phyloP scores from a whole-genome alignment of 2,797 vertebrate species.

The Manis javanica region DNA sequence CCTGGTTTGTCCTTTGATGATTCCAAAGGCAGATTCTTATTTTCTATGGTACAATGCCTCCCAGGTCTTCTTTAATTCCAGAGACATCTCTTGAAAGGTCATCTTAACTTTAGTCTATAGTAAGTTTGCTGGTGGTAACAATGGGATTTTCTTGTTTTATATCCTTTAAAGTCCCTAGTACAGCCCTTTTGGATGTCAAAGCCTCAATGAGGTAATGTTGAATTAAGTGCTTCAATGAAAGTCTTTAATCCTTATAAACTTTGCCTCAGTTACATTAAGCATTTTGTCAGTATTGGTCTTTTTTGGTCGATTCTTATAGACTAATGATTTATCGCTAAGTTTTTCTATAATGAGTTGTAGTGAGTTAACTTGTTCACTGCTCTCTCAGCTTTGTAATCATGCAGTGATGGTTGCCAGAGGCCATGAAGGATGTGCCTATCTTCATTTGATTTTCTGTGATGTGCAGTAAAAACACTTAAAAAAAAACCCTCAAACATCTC shows the following conservation, averaged over 20 bases:
- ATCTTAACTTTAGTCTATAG: neutral
- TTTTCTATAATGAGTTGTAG: constrained; percentile 32
- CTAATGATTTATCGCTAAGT: neutral
- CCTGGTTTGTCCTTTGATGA: constrained; percentile 48
- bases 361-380: neutral
- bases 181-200: neutral
- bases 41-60: neutral
- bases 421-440: neutral
- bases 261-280: neutral
- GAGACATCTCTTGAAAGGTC: constrained; percentile 23
- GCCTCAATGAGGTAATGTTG: neutral
- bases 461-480: neutral
- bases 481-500: neutral
- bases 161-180: neutral
- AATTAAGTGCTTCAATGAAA: neutral
- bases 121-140: neutral
- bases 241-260: neutral
- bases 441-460: neutral
- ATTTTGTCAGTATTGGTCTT: neutral
- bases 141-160: neutral
- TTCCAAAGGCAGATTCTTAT: constrained; percentile 33
- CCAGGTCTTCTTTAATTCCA: constrained; percentile 52
- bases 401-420: neutral
- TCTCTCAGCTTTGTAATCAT: neutral
- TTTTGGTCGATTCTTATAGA: constrained; percentile 3